These are phyloP conservation scores for Phrynocephalus guinanensis DNA, from an alignment of 2,797 vertebrate species.

Conservation along the genomic window DNA sequence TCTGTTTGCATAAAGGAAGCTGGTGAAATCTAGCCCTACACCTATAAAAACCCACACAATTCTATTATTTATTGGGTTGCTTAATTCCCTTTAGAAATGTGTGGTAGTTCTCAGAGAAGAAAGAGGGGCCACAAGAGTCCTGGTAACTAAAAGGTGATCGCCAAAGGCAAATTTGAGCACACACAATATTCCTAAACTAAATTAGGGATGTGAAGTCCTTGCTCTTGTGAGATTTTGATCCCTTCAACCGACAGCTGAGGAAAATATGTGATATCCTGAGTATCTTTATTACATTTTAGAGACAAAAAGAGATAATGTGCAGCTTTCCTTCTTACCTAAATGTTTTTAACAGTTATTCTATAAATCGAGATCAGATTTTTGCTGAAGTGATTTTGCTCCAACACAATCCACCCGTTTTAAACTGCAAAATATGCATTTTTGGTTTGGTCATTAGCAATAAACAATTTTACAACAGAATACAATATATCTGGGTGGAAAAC, in stretches of 20 bases:
- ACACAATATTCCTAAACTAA: not conserved
- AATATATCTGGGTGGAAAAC: slow-evolving; percentile 33
- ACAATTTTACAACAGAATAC: slow-evolving; percentile 16
- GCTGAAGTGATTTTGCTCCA: not conserved
- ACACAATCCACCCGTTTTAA: not conserved
- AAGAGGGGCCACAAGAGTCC: not conserved
- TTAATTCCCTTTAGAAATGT: no score
- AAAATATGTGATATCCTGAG: not conserved
- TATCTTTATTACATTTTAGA: not conserved
- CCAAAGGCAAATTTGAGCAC: no score
- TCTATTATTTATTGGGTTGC: no score
- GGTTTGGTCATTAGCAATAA: slow-evolving; percentile 31
- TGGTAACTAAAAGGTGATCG: not conserved
- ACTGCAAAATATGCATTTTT: not conserved
- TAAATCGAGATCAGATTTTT: no score
- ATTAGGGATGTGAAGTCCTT: not conserved
- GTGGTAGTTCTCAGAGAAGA: no score
- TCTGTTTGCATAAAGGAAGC: no score
- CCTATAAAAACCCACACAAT: no score
- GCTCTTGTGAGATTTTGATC: not conserved
- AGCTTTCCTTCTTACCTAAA: not conserved
- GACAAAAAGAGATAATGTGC: no score
- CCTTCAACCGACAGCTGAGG: not conserved
- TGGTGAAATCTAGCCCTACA: no score
- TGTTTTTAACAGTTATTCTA: no score